Percentiles rank a stretch among this genome's conserved stretches.
Conservation (phyloP, 30 jellyfish, hydroid and myxozoan species). For the Mastigias papua region DNA sequence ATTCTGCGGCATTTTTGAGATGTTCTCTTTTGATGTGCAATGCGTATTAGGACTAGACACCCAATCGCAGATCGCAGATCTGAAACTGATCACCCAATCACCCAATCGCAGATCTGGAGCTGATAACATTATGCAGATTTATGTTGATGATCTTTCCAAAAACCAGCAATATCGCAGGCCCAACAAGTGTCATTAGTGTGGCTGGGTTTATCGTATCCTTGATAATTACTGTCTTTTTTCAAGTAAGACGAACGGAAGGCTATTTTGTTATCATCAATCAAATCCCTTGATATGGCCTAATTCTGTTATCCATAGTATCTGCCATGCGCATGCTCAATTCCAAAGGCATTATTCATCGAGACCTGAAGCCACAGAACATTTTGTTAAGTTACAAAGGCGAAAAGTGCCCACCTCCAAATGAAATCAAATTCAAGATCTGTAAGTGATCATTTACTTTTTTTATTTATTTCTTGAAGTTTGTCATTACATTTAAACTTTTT, state of each 20-base stretch:
- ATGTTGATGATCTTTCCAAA: too few species aligned
- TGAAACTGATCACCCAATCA: too few species aligned
- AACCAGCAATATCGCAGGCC: too few species aligned
- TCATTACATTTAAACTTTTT: too few species aligned
- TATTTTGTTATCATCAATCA: not conserved
- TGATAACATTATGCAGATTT: too few species aligned
- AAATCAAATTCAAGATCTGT: constrained; percentile 87
- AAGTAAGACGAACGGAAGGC: not conserved
- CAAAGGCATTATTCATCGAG: constrained; percentile 93
- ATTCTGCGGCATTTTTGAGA: not conserved
- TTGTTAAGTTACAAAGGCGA: constrained; percentile 72
- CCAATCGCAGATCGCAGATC: too few species aligned
- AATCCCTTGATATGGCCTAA: too few species aligned
- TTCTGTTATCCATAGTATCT: constrained; percentile 60
- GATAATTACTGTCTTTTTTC: not conserved
- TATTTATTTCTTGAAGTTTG: not conserved
- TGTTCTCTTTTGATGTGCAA: not conserved
- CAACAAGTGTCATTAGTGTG: too few species aligned
- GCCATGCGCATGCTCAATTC: constrained; percentile 83
- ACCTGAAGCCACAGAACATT: constrained; percentile 94
- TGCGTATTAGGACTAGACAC: too few species aligned
- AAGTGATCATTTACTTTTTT: too few species aligned
- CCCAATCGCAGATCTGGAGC: too few species aligned
- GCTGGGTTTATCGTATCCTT: too few species aligned
- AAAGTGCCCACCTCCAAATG: constrained; percentile 72